Evolutionary conservation across 2,797 vertebrate species (phyloP).

Genomic region (Balearica regulorum): DNA sequence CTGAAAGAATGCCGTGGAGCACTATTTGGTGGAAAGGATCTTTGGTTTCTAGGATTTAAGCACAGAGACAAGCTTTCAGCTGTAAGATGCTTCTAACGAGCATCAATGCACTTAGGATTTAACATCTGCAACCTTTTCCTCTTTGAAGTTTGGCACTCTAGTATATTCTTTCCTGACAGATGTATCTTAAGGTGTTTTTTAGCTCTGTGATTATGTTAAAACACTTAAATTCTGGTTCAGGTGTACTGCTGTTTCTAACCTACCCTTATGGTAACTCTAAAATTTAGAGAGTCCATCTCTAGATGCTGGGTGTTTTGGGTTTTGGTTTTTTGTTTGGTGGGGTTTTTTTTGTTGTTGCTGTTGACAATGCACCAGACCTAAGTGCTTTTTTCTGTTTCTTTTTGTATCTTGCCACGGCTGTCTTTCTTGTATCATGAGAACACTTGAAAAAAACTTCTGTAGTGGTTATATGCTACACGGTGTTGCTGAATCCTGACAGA

Average conservation of each 20-base stretch:
- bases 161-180: background rate
- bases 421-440: background rate
- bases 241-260: background rate
- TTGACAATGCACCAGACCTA: background rate
- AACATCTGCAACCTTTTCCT: background rate
- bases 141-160: background rate
- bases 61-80: background rate
- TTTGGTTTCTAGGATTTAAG: background rate
- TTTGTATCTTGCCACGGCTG: background rate
- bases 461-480: background rate
- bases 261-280: background rate
- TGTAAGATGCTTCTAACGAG: background rate
- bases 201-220: background rate
- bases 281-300: background rate
- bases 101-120: background rate
- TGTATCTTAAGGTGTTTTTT: background rate
- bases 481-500: background rate
- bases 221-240: background rate
- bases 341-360: background rate
- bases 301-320: background rate
- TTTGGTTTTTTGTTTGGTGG: no score
- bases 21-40: background rate
- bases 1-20: background rate
- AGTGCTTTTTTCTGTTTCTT: background rate
- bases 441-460: background rate